Conservation (phyloP, 2,113 vertebrate genomes). For the Catharus minimus region DNA sequence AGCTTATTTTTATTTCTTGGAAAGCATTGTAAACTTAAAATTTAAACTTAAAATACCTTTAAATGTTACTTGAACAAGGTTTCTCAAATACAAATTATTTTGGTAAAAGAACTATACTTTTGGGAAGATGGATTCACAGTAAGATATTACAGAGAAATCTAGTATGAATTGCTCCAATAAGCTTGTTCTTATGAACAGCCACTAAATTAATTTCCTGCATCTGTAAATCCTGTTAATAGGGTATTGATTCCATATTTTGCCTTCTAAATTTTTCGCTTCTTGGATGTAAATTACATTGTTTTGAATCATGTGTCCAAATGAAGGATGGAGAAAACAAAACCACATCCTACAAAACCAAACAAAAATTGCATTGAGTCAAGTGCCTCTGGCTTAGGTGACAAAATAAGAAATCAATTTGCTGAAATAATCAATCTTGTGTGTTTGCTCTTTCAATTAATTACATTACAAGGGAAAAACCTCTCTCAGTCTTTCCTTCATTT, state of each 20-base stretch:
- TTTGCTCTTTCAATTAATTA: constrained; percentile 18
- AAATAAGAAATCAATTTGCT: background rate
- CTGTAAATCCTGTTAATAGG: constrained; percentile 13
- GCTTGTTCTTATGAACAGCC: background rate
- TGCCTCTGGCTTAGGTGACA: background rate
- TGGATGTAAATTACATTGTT: background rate
- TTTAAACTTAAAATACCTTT: background rate
- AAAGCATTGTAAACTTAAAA: background rate
- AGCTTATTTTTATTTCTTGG: background rate
- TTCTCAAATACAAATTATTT: background rate
- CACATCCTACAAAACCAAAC: background rate
- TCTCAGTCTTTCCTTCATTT: background rate
- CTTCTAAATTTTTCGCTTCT: background rate
- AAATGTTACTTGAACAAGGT: background rate
- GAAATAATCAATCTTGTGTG: background rate
- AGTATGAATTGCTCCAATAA: background rate
- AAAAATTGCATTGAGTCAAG: background rate
- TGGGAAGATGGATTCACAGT: background rate
- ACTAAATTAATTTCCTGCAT: background rate
- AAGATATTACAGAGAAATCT: background rate
- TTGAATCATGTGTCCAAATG: background rate
- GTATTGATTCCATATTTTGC: constrained; percentile 11
- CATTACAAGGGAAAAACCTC: background rate
- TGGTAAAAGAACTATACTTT: background rate
- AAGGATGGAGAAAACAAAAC: background rate